These are phyloP conservation scores for Hirtodrosophila histrioides DNA, from an alignment of 2,888 invertebrate species.

Conservation along the genomic window DNA sequence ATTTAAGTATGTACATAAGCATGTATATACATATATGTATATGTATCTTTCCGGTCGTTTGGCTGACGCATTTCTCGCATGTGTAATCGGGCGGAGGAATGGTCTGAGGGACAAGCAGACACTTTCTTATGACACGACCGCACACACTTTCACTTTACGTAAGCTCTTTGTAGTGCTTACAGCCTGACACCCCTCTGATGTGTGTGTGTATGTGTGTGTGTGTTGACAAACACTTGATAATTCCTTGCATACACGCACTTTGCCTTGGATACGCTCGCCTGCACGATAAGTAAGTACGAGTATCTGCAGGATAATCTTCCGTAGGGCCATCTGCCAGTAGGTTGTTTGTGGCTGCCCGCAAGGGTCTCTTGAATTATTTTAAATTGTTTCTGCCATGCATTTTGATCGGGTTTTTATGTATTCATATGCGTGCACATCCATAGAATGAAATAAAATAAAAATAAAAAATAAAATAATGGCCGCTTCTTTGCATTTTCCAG, in stretches of 20 bases:
- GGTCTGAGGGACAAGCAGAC: slow-evolving; percentile 36
- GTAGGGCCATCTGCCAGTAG: slow-evolving; percentile 40
- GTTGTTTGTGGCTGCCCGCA: slow-evolving; percentile 57
- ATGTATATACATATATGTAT: slow-evolving; percentile 5
- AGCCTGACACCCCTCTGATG: slow-evolving; percentile 40
- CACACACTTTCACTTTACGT: slow-evolving; percentile 75
- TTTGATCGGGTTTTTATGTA: slow-evolving; percentile 53
- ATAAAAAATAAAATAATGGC: slow-evolving; percentile 53
- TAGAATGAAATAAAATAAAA: slow-evolving; percentile 42
- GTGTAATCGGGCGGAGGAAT: slow-evolving; percentile 43
- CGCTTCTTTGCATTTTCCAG: slow-evolving; percentile 33
- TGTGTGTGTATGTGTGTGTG: slow-evolving; percentile 29
- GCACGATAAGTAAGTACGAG: slow-evolving; percentile 54
- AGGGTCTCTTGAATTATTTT: slow-evolving; percentile 76
- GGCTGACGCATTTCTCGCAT: slow-evolving; percentile 73
- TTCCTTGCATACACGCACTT: slow-evolving; percentile 76
- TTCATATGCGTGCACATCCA: slow-evolving; percentile 63
- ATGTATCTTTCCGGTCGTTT: slow-evolving; percentile 71
- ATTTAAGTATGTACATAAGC: slow-evolving; percentile 71
- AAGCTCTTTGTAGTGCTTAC: slow-evolving; percentile 69
- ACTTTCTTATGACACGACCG: slow-evolving; percentile 72
- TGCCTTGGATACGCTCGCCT: slow-evolving; percentile 35
- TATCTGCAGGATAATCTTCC: slow-evolving; percentile 58
- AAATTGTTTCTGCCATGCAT: slow-evolving; percentile 67
- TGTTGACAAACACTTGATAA: slow-evolving; percentile 77